These are phyloP conservation scores for Cygnus olor DNA, from an alignment of 2,797 vertebrate species.

Conservation along the genomic window DNA sequence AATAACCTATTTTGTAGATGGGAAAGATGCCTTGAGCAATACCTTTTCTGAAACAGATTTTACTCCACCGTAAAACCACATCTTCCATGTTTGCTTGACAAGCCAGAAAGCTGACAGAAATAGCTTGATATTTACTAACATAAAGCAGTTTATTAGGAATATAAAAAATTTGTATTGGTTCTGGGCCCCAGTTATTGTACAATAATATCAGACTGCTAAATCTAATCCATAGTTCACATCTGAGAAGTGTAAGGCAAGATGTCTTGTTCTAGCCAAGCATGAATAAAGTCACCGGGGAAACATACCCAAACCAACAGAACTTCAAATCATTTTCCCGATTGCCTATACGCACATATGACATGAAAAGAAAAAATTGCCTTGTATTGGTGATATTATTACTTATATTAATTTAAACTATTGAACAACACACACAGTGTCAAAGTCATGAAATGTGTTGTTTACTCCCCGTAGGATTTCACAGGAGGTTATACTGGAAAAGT, in stretches of 20 bases:
- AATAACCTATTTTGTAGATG: not conserved
- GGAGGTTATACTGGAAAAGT: not conserved
- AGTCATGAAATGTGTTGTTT: not conserved
- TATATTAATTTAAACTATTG: constrained; percentile 7
- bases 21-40: not conserved
- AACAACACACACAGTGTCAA: not conserved
- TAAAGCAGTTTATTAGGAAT: not conserved
- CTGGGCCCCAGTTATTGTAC: not conserved
- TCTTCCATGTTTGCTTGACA: not conserved
- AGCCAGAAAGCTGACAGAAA: not conserved
- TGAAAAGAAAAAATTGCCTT: not conserved
- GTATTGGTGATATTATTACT: not conserved
- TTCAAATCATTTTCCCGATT: not conserved
- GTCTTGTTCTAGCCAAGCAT: not conserved
- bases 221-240: not conserved
- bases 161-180: not conserved
- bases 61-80: not conserved
- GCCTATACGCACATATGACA: not conserved
- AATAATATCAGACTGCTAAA: not conserved
- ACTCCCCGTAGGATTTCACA: not conserved
- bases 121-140: not conserved
- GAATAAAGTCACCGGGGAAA: not conserved
- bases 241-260: not conserved
- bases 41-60: not conserved
- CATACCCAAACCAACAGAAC: not conserved